A percentile compares a stretch with the other conserved stretches of the same genome.
Conservation (phyloP, 2,888 invertebrate species). For the Pristionchus japonicus region DNA sequence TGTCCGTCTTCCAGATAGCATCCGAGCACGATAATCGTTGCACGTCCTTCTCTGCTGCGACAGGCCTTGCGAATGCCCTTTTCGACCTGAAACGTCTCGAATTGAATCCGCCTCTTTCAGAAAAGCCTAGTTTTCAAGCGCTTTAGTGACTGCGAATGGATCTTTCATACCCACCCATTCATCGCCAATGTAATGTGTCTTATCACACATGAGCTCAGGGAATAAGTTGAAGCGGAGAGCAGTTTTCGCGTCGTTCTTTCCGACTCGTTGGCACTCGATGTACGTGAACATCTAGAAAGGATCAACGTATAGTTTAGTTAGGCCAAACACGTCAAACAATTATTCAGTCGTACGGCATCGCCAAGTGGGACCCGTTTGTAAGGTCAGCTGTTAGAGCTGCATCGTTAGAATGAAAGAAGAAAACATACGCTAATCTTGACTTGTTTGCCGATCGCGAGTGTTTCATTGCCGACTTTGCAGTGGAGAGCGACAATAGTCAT, state of each 20-base stretch:
- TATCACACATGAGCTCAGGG: not conserved
- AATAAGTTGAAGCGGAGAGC: not conserved
- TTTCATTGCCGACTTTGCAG: not conserved
- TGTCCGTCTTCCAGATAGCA: not conserved
- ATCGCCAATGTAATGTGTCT: not conserved
- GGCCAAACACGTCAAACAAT: no score
- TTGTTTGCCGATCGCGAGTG: not conserved
- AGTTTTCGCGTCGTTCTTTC: not conserved
- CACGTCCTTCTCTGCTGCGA: not conserved
- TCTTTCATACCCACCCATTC: not conserved
- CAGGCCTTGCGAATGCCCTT: not conserved
- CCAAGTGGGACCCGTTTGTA: no score
- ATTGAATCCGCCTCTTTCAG: not conserved
- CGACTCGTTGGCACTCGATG: not conserved
- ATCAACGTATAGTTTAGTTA: no score
- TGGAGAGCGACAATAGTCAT: not conserved
- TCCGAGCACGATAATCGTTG: not conserved
- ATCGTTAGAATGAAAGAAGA: not conserved
- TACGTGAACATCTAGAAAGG: not conserved
- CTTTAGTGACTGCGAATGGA: no score
- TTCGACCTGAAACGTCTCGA: not conserved
- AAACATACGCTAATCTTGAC: not conserved
- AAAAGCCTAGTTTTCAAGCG: no score
- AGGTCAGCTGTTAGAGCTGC: no score
- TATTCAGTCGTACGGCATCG: no score